These are phyloP conservation scores for Microctonus brassicae DNA, from an alignment of 2,888 invertebrate genomes.

Conservation along the genomic window DNA sequence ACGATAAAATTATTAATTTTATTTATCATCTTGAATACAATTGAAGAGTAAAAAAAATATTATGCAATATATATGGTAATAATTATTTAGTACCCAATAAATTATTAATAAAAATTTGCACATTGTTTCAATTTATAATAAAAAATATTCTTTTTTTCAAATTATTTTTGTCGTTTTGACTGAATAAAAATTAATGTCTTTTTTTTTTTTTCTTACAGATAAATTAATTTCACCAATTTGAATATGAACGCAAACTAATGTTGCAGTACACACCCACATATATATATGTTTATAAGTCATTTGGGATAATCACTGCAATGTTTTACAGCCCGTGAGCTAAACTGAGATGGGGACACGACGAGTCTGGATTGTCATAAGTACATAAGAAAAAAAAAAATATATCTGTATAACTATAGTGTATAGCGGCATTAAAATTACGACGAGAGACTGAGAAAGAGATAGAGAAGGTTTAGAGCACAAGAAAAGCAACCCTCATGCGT, in stretches of 20 bases:
- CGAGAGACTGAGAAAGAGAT: slow-evolving; percentile 12
- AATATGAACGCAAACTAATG: background rate
- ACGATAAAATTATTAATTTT: no score
- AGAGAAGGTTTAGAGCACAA: background rate
- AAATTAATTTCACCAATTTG: background rate
- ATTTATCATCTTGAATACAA: no score
- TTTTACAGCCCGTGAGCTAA: slow-evolving; percentile 17
- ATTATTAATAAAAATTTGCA: no score
- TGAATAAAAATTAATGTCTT: no score
- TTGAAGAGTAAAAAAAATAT: no score
- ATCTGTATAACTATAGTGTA: slow-evolving; percentile 28
- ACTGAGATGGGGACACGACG: slow-evolving; percentile 17
- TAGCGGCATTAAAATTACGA: slow-evolving; percentile 22
- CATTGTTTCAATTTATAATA: no score
- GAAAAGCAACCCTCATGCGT: background rate
- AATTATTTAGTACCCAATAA: no score
- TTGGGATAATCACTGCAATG: slow-evolving; percentile 46
- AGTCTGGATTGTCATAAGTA: slow-evolving; percentile 28
- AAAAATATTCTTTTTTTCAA: no score
- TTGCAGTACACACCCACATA: background rate
- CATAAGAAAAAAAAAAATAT: slow-evolving; percentile 19
- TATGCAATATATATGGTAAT: no score
- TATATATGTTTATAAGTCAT: background rate
- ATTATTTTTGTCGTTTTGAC: no score
- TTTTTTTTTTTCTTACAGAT: background rate